A percentile compares a stretch with the other conserved stretches of the same genome.
Evolutionary conservation across 2,797 vertebrate species (phyloP).

Genomic region (Sparus aurata): DNA sequence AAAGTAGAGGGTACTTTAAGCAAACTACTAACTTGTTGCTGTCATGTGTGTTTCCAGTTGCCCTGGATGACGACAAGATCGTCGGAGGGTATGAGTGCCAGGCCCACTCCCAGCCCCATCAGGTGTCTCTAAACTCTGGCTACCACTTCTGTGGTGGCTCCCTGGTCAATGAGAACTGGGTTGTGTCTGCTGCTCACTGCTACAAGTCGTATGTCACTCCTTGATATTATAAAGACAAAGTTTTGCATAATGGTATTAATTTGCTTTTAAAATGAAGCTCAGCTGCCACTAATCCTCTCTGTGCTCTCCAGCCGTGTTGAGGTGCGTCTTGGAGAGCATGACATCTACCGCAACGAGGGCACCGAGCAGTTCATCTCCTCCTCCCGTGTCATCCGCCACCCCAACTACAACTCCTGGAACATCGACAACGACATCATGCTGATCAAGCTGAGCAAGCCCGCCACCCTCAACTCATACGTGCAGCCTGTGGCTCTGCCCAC

Average conservation of each 20-base stretch:
- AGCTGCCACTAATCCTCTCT: not conserved
- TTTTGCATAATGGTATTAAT: not conserved
- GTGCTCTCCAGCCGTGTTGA: conserved; percentile 78
- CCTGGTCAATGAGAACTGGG: conserved; percentile 75
- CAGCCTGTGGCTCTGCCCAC: conserved; percentile 80
- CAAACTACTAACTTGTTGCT: not conserved
- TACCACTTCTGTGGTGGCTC: conserved; percentile 76
- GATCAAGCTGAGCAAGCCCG: conserved; percentile 84
- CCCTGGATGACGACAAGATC: conserved; percentile 72
- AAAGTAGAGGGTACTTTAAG: too few species aligned
- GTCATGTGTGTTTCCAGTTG: conserved; percentile 42
- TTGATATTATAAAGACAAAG: not conserved
- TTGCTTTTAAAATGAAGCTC: not conserved
- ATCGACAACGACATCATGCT: conserved; percentile 90
- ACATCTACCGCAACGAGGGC: conserved; percentile 73
- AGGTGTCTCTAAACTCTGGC: conserved; percentile 71
- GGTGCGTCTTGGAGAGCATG: conserved; percentile 87
- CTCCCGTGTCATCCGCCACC: conserved; percentile 80
- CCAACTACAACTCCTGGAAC: conserved; percentile 51
- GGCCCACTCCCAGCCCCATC: conserved; percentile 67
- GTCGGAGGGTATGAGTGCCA: conserved; percentile 75
- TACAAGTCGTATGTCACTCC: conserved; percentile 55
- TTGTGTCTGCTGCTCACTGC: conserved; percentile 82
- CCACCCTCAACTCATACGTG: conserved; percentile 78
- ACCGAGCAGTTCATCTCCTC: conserved; percentile 80